These are phyloP conservation scores for Aratinga solstitialis DNA, from an alignment of 2,797 vertebrate species.

Conservation along the genomic window DNA sequence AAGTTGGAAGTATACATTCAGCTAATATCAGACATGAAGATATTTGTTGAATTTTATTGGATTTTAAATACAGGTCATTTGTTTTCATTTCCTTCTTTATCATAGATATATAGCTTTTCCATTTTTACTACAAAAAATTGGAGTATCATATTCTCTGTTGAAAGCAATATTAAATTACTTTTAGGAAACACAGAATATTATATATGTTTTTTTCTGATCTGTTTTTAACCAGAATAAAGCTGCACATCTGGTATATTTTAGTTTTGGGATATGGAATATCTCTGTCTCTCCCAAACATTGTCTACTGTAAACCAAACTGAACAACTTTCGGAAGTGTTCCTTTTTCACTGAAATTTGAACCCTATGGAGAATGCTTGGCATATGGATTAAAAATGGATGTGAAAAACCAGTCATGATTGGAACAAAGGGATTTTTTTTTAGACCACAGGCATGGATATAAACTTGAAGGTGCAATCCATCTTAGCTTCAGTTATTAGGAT, in stretches of 20 bases:
- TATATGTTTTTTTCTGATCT: conserved; percentile 61
- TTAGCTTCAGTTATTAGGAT: conserved; percentile 36
- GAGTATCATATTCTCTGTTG: conserved; percentile 67
- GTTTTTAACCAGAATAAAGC: conserved; percentile 72
- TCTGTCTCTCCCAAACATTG: conserved; percentile 70
- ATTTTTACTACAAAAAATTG: conserved; percentile 70
- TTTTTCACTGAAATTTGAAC: conserved; percentile 70
- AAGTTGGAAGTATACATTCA: conserved; percentile 21
- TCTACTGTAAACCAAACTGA: conserved; percentile 74
- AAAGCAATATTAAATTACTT: conserved; percentile 79
- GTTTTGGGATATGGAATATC: conserved; percentile 74
- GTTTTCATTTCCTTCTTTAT: conserved; percentile 68
- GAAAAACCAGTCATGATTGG: conserved; percentile 36
- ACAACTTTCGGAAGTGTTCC: conserved; percentile 78
- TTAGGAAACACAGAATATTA: conserved; percentile 73
- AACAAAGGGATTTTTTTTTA: conserved; percentile 47
- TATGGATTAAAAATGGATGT: conserved; percentile 62
- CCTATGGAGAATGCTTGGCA: conserved; percentile 56
- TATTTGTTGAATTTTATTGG: conserved; percentile 52
- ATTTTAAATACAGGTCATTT: conserved; percentile 71
- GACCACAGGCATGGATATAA: conserved; percentile 50
- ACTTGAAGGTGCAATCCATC: conserved; percentile 48
- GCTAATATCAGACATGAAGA: conserved; percentile 32
- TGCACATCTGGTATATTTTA: conserved; percentile 80
- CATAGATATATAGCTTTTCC: conserved; percentile 66